These are phyloP conservation scores for Drosophila lowei DNA, from an alignment of 1,140 invertebrate species.

Conservation along the genomic window DNA sequence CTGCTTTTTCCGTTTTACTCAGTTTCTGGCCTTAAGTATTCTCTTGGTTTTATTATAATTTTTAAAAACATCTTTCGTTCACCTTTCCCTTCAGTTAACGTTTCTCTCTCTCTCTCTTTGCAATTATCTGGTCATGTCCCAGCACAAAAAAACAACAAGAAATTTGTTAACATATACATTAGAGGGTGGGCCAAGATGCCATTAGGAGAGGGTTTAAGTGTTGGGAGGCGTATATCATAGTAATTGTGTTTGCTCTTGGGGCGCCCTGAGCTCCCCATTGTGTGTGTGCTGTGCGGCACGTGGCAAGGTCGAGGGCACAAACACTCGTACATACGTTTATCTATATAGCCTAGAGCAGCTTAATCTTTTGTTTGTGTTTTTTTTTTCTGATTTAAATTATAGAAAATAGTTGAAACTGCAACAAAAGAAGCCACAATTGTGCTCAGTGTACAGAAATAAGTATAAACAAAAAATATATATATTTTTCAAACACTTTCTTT, in stretches of 20 bases:
- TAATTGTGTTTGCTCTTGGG: no score
- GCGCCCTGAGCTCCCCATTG: conserved; percentile 20
- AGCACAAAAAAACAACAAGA: conserved; percentile 52
- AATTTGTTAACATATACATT: conserved; percentile 59
- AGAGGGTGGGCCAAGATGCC: conserved; percentile 36
- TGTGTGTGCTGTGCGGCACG: neutral
- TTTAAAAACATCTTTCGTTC: conserved; percentile 41
- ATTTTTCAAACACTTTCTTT: conserved; percentile 27
- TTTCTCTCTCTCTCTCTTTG: conserved; percentile 41
- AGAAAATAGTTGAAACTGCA: conserved; percentile 35
- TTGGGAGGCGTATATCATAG: conserved; percentile 57
- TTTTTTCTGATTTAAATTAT: conserved; percentile 7
- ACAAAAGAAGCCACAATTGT: conserved; percentile 8
- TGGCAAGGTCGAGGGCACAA: conserved; percentile 24
- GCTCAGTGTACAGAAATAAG: conserved; percentile 39
- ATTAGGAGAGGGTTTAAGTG: conserved; percentile 57
- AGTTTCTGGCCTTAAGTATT: neutral
- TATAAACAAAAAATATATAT: conserved; percentile 3
- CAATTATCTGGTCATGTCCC: conserved; percentile 75
- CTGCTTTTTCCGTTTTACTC: conserved; percentile 16
- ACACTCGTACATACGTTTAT: neutral
- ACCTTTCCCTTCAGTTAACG: conserved; percentile 6
- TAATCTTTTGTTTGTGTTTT: conserved; percentile 2
- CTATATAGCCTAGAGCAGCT: neutral
- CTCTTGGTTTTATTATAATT: conserved; percentile 38